phyloP scores from a whole-genome alignment of 1,140 invertebrate species.

The Oryctes rhinoceros region DNA sequence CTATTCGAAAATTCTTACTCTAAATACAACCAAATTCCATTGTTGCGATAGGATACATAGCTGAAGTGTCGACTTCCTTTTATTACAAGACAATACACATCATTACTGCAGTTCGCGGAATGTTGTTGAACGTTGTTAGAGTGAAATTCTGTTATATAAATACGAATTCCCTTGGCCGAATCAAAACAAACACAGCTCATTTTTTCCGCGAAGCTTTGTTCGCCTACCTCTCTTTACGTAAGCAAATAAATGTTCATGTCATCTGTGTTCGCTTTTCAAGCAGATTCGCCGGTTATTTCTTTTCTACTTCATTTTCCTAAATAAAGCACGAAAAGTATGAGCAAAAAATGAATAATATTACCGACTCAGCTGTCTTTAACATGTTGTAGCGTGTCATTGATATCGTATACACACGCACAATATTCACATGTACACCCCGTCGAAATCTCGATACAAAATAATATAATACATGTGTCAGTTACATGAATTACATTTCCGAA shows the following conservation, averaged over 20 bases:
- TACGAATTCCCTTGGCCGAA: background rate
- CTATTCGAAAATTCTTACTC: too few relatives aligned
- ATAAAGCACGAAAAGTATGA: constrained; percentile 7
- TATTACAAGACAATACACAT: background rate
- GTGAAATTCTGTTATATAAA: background rate
- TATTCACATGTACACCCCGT: background rate
- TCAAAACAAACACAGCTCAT: background rate
- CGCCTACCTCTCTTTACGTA: constrained; percentile 7
- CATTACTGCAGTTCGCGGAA: background rate
- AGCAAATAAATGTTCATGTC: constrained; percentile 14
- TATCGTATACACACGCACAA: constrained; percentile 5
- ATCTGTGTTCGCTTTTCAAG: constrained; percentile 1
- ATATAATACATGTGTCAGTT: constrained; percentile 22
- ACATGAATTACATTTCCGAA: background rate
- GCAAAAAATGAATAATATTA: constrained; percentile 15
- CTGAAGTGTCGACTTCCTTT: background rate
- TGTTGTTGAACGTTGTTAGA: background rate
- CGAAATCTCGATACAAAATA: background rate
- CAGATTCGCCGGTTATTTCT: constrained; percentile 7
- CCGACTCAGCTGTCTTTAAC: constrained; percentile 5
- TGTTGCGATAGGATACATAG: background rate
- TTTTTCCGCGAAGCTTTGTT: constrained; percentile 3
- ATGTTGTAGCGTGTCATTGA: background rate
- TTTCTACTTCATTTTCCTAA: constrained; percentile 9
- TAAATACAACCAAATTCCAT: background rate